phyloP scores from a whole-genome alignment of 2,113 vertebrate genomes.

The Neolamprologus falcicula region DNA sequence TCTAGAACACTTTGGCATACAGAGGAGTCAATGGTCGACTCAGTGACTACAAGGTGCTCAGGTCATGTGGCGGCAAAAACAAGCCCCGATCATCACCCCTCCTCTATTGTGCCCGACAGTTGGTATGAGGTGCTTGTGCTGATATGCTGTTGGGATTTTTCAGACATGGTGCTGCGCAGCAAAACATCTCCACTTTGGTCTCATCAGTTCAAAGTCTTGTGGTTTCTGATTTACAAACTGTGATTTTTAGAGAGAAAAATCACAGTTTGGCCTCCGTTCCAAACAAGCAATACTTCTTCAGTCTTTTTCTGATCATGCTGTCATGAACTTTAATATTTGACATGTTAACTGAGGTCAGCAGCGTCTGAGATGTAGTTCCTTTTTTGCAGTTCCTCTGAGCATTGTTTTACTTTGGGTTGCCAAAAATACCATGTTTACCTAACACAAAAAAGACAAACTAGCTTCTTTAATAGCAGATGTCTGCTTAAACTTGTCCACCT shows the following conservation, averaged over 20 bases:
- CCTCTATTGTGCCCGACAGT: neutral
- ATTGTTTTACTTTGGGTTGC: neutral
- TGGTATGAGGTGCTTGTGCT: neutral
- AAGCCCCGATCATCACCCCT: neutral
- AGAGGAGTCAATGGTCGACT: neutral
- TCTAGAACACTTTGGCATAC: neutral
- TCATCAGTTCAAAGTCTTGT: neutral
- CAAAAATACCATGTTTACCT: neutral
- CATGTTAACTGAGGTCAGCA: neutral
- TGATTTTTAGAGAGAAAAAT: neutral
- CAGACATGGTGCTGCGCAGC: neutral
- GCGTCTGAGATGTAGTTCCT: neutral
- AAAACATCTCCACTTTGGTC: neutral
- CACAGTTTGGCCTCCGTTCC: neutral
- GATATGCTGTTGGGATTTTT: neutral
- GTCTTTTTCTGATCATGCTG: neutral
- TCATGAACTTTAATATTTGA: neutral
- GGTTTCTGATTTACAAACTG: neutral
- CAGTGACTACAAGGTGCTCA: neutral
- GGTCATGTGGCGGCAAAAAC: rapidly evolving
- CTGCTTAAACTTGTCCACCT: neutral
- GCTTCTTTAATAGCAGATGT: neutral
- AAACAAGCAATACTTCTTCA: neutral
- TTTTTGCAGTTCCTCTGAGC: neutral
- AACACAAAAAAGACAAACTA: neutral